Evolutionary conservation across 2,888 invertebrate genomes (phyloP).

Genomic region (Orchesella flavescens): DNA sequence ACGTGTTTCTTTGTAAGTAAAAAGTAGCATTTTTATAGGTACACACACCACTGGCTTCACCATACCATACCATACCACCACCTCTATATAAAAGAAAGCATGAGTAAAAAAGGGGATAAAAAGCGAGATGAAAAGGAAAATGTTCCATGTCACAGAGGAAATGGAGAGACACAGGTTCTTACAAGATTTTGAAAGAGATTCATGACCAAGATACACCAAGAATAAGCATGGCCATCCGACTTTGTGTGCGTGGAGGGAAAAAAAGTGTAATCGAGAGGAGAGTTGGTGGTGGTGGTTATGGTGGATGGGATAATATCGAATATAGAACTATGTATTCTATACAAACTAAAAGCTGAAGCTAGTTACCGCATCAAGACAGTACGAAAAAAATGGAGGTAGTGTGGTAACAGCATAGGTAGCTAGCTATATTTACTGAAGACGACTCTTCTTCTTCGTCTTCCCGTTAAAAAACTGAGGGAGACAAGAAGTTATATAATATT

Average conservation of each 20-base stretch:
- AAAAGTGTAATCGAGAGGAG: conserved; percentile 30
- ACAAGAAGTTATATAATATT: conserved; percentile 26
- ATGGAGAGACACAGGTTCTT: conserved; percentile 54
- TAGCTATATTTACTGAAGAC: no score
- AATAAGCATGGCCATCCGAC: conserved; percentile 6
- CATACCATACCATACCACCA: no score
- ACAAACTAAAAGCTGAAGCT: conserved; percentile 15
- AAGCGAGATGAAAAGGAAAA: conserved; percentile 58
- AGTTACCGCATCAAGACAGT: no score
- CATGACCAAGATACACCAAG: conserved; percentile 55
- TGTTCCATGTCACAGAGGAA: conserved; percentile 58
- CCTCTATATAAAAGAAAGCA: not conserved
- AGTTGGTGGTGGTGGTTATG: conserved; percentile 8
- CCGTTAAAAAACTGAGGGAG: conserved; percentile 32
- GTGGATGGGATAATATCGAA: not conserved
- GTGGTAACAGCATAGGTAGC: no score
- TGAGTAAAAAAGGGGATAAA: conserved; percentile 32
- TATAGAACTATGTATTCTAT: not conserved
- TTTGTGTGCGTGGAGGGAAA: not conserved
- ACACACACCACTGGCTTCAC: not conserved
- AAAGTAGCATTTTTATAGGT: not conserved
- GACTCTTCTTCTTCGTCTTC: not conserved
- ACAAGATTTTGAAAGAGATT: conserved; percentile 63
- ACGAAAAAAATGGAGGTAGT: not conserved
- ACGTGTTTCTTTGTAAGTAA: not conserved